Conservation (phyloP, 2,888 invertebrate genomes). For the Eutolmus rufibarbis region DNA sequence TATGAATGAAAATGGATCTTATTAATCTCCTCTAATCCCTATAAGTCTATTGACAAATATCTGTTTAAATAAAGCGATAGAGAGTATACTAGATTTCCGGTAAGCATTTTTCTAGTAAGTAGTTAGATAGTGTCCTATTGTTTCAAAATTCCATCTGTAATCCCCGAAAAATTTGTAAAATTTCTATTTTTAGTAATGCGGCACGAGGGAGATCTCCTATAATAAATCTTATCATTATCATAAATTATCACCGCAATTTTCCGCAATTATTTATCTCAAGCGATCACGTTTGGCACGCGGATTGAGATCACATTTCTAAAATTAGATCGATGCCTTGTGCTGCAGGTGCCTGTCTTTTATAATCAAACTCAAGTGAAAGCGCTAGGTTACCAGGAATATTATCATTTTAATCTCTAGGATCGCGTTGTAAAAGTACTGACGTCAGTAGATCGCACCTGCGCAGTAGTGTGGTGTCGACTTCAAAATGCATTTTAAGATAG, state of each 20-base stretch:
- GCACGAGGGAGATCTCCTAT: neutral
- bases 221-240: neutral
- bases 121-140: neutral
- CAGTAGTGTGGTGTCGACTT: neutral
- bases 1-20: neutral
- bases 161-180: neutral
- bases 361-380: neutral
- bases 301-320: neutral
- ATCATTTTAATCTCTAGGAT: neutral
- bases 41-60: neutral
- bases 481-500: slow-evolving; percentile 19
- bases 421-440: neutral
- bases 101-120: neutral
- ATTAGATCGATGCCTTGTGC: neutral
- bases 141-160: neutral
- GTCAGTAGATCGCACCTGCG: neutral
- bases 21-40: neutral
- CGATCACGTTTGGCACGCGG: neutral
- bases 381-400: neutral
- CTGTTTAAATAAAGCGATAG: neutral
- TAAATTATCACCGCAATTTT: neutral
- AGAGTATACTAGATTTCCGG: neutral
- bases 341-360: neutral
- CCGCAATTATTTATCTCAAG: neutral
- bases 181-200: neutral